Percentiles rank a stretch among this genome's conserved stretches.
These are phyloP conservation scores for Sebastiscus albofasciatus DNA, from an alignment of 2,797 vertebrate genomes.

Conservation along the genomic window DNA sequence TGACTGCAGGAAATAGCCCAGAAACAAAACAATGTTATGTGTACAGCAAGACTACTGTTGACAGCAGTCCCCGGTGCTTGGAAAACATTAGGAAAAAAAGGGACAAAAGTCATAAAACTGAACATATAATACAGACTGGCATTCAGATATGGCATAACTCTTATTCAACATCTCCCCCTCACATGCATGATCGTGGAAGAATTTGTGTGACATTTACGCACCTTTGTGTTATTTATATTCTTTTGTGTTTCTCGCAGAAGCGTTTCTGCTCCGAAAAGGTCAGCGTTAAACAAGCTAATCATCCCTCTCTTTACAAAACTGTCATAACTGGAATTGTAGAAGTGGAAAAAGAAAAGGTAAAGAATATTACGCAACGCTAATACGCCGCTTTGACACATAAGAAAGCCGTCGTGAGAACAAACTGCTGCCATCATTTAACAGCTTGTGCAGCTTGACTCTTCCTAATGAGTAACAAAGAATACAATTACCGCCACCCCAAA, in stretches of 20 bases:
- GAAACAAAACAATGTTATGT: not conserved
- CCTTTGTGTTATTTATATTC: not conserved
- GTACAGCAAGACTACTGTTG: not conserved
- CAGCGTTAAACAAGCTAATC: conserved; percentile 25
- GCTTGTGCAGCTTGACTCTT: not conserved
- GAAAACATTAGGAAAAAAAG: not conserved
- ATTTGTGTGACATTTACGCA: conserved; percentile 22
- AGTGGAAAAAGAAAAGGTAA: not conserved
- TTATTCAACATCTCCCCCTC: not conserved
- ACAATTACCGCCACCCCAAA: not conserved
- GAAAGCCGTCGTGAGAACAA: conserved; percentile 2
- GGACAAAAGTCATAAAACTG: not conserved
- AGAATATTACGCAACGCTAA: not conserved
- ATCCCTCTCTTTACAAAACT: not conserved
- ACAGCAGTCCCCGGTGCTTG: conserved; percentile 1
- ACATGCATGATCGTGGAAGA: not conserved
- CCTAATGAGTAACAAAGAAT: not conserved
- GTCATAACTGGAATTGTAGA: not conserved
- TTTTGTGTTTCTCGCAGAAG: not conserved
- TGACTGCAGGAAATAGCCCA: conserved; percentile 28
- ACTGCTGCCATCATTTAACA: not conserved
- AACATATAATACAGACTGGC: not conserved
- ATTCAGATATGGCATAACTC: not conserved
- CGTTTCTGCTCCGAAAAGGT: conserved; percentile 33
- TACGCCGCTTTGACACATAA: not conserved